Evolutionary conservation across 2,113 vertebrate genomes (phyloP), one percentile per base, ranked within the genome.

Genomic region (Macrotis lagotis): DNA sequence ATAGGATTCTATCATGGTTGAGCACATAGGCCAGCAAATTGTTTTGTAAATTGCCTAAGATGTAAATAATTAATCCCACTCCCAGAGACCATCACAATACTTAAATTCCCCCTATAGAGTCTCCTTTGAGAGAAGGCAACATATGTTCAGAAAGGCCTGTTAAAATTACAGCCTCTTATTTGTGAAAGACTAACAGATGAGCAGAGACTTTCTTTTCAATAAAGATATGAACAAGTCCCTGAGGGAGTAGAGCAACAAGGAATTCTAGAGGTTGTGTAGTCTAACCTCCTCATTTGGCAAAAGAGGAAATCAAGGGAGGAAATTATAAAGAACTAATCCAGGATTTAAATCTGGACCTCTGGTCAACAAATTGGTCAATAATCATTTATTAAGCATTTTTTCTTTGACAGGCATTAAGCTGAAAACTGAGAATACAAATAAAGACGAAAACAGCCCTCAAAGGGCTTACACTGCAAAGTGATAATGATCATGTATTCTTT

Each of bases 331-430:
- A 25, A 8, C 14, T 11, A 26, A 50, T 31, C 26, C 89, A 53
- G 92, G 59, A 92, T 92, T 59, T 51, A 49, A 96, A 94, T 31
- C 55, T 51, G 0, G 25, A 6, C 3, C 22, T 95, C 90, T 51
- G 26, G 0, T 51, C 22, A 53, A 25, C n/a, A 8, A 66, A 14
- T 66, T 10, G n/a, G 31, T 37, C 31, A n/a, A n/a, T 37, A 66
- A 66, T 66, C 37, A 74, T n/a, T n/a, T 74, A 66, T 66, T 37
- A 59, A 31, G 28, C 26, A 59, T 3, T 59, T 59, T 11, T 9
- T 55, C 53, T 28, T 10, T 66, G 59, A 10, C 31, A 14, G 26
- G 12, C 31, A 66, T 11, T 37, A 10, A 66, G 28, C 59, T 66
- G 37, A n/a, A 66, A 66, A 31, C 31, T 66, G 31, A 14, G 31